phyloP scores from a whole-genome alignment of 92 coral and sea anemone genomes.

The Porites divaricata region DNA sequence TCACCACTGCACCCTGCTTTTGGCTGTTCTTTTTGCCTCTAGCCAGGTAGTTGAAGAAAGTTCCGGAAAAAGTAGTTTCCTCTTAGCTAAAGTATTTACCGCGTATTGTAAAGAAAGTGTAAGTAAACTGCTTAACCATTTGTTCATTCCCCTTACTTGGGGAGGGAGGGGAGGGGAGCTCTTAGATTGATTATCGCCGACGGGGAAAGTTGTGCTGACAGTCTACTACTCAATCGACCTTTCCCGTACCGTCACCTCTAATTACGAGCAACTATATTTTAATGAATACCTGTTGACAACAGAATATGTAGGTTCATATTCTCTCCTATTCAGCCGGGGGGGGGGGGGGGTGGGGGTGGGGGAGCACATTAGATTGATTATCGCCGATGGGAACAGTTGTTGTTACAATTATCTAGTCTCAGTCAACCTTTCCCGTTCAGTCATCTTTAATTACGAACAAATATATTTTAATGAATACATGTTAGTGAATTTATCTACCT shows the following conservation, averaged over 20 bases:
- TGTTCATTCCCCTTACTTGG: background rate
- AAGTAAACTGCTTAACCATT: background rate
- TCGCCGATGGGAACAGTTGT: background rate
- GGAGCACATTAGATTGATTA: background rate
- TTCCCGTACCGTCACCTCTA: background rate
- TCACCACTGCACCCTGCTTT: background rate
- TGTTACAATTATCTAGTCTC: background rate
- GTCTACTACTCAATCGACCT: background rate
- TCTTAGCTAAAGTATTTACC: background rate
- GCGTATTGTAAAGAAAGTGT: background rate
- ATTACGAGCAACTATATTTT: background rate
- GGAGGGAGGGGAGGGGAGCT: background rate
- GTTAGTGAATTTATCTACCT: background rate
- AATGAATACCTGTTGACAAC: background rate
- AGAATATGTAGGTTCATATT: background rate
- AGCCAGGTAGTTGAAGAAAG: background rate
- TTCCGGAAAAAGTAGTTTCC: background rate
- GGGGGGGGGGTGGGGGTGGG: background rate
- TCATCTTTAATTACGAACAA: background rate
- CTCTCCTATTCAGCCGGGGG: too few relatives aligned
- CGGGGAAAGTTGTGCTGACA: background rate
- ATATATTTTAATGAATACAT: background rate
- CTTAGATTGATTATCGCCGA: background rate
- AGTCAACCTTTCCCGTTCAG: background rate
- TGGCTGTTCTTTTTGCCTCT: background rate